phyloP scores from a whole-genome alignment of 2,888 invertebrate genomes.

The Actias luna region DNA sequence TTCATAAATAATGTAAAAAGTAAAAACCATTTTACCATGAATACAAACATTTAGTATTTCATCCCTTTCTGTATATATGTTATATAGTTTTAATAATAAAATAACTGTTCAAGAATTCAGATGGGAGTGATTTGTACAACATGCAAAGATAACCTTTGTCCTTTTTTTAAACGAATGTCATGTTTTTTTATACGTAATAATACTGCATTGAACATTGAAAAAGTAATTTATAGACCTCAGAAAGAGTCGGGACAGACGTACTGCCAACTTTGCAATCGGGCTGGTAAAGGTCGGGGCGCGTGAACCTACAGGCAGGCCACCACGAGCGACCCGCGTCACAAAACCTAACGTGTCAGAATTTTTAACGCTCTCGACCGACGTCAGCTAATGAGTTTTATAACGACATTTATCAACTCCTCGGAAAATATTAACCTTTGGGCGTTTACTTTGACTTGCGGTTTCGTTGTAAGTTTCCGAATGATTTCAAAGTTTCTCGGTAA shows the following conservation, averaged over 20 bases:
- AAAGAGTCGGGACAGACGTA: background rate
- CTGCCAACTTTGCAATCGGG: background rate
- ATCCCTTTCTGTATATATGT: background rate
- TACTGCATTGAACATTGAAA: background rate
- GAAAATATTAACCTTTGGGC: background rate
- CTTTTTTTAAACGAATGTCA: background rate
- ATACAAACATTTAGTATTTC: background rate
- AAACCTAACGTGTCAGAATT: background rate
- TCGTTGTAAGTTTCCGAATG: background rate
- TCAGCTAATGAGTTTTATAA: constrained; percentile 1
- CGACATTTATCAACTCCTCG: constrained; percentile 2
- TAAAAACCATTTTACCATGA: background rate
- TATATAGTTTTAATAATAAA: background rate
- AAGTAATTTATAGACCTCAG: background rate
- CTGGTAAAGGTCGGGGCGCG: background rate
- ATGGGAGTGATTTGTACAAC: background rate
- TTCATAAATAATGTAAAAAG: too few species aligned
- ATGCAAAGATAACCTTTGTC: background rate
- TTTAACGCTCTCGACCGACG: constrained; percentile 6
- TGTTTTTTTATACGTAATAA: background rate
- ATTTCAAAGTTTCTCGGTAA: background rate
- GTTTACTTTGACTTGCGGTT: background rate
- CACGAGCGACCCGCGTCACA: background rate
- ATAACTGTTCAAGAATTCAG: background rate
- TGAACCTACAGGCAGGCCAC: background rate